Percentiles rank a stretch among this genome's conserved stretches.
These are phyloP conservation scores for Campaea margaritaria DNA, from an alignment of 2,888 invertebrate species.

Conservation along the genomic window DNA sequence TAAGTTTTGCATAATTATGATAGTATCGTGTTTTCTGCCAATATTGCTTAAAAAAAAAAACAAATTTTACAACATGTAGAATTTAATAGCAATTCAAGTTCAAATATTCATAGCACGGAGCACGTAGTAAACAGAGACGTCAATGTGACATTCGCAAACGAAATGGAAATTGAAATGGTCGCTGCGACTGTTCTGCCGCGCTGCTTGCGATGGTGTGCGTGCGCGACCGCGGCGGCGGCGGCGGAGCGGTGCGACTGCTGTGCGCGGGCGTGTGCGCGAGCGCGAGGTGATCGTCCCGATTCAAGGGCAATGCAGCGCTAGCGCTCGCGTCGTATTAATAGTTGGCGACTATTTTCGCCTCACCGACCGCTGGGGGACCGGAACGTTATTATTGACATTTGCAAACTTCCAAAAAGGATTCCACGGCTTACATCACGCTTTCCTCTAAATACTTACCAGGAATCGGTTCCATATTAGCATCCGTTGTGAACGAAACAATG, in stretches of 20 bases:
- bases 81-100: conserved; percentile 37
- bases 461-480: background rate
- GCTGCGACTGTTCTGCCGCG: conserved; percentile 72
- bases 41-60: background rate
- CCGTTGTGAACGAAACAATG: background rate
- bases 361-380: conserved; percentile 75
- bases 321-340: conserved; percentile 81
- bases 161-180: conserved; percentile 80
- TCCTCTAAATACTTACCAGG: conserved; percentile 6
- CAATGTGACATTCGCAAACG: conserved; percentile 74
- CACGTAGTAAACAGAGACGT: conserved; percentile 57
- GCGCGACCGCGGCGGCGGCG: conserved; percentile 46
- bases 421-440: conserved; percentile 55
- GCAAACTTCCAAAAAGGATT: conserved; percentile 72
- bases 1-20: background rate
- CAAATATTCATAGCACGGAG: conserved; percentile 46
- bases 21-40: background rate
- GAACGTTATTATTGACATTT: conserved; percentile 84
- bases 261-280: conserved; percentile 74
- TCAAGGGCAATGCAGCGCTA: conserved; percentile 84
- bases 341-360: conserved; percentile 83
- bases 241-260: conserved; percentile 46
- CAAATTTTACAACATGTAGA: background rate
- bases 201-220: conserved; percentile 57
- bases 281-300: conserved; percentile 82